These are phyloP conservation scores for Ramphastos sulfuratus DNA, from an alignment of 2,113 vertebrate species.

Conservation along the genomic window DNA sequence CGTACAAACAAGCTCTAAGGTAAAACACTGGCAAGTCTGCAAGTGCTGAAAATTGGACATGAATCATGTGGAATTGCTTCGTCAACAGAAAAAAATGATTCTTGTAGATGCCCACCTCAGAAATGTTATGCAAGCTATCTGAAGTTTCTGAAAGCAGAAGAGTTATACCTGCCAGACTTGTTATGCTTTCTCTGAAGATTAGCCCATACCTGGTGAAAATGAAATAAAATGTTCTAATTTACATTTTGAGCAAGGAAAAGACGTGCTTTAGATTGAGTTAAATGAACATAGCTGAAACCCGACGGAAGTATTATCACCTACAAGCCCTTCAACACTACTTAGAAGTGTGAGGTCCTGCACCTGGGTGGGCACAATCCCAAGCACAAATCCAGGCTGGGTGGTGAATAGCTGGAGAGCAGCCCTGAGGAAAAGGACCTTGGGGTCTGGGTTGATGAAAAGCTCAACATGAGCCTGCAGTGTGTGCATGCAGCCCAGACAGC, in stretches of 20 bases:
- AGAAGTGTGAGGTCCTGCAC: too few relatives aligned
- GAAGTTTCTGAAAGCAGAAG: not conserved
- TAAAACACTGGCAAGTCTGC: slow-evolving; percentile 24
- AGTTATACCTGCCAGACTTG: not conserved
- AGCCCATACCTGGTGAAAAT: not conserved
- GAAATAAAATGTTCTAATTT: not conserved
- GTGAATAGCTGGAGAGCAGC: too few relatives aligned
- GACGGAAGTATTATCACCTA: not conserved
- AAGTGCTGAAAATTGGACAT: slow-evolving; percentile 1
- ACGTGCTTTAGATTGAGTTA: not conserved
- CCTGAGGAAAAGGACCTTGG: too few relatives aligned
- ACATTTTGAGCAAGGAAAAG: not conserved
- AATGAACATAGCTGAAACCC: not conserved
- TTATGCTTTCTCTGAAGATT: not conserved
- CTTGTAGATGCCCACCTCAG: not conserved
- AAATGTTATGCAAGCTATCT: not conserved
- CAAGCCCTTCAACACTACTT: not conserved
- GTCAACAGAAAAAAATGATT: not conserved
- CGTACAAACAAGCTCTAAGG: slow-evolving; percentile 44
- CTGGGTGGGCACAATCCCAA: too few relatives aligned
- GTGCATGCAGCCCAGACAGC: too few relatives aligned
- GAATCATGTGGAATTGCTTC: slow-evolving; percentile 21
- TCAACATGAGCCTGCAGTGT: too few relatives aligned
- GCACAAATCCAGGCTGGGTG: too few relatives aligned
- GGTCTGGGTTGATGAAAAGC: too few relatives aligned